Percentiles rank a stretch among this genome's conserved stretches.
phyloP scores from a whole-genome alignment of 1,140 invertebrate species.

The Medauroidea extradentata region DNA sequence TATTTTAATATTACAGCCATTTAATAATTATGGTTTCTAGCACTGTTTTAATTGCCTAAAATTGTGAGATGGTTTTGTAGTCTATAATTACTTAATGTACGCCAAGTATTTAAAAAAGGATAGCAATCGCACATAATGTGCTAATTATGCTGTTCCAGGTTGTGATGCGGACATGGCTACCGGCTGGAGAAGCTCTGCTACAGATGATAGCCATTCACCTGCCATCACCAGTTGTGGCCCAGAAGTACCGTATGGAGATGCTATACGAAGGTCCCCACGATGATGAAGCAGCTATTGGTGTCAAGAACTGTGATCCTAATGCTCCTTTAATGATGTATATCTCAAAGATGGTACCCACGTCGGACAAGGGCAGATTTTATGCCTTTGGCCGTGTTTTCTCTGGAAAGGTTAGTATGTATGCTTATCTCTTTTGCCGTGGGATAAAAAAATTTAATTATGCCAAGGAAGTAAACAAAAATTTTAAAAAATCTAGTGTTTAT shows the following conservation, averaged over 20 bases:
- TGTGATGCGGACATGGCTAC: conserved; percentile 98
- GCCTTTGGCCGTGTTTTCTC: conserved; percentile 99
- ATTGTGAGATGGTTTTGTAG: conserved; percentile 19
- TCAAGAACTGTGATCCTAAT: conserved; percentile 90
- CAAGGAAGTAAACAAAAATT: too few relatives aligned
- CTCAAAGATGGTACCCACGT: conserved; percentile 99
- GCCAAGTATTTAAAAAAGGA: too few relatives aligned
- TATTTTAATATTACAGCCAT: too few relatives aligned
- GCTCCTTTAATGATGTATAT: conserved; percentile 99
- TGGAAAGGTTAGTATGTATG: conserved; percentile 75
- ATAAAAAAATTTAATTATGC: too few relatives aligned
- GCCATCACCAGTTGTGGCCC: conserved; percentile 97
- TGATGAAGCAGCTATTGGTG: conserved; percentile 91
- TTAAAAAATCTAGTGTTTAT: too few relatives aligned
- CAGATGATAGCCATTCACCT: conserved; percentile 99
- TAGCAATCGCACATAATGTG: too few relatives aligned
- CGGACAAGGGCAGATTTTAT: conserved; percentile 99
- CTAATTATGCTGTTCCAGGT: conserved; percentile 48
- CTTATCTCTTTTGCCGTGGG: too few relatives aligned
- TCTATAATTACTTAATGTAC: conserved; percentile 28
- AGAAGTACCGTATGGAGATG: conserved; percentile 99
- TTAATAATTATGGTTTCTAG: too few relatives aligned
- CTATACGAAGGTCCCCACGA: conserved; percentile 97
- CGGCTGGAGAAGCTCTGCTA: conserved; percentile 97
- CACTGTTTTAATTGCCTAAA: not conserved